Conservation (phyloP, 2,113 vertebrate genomes). For the Malaclemys terrapin region DNA sequence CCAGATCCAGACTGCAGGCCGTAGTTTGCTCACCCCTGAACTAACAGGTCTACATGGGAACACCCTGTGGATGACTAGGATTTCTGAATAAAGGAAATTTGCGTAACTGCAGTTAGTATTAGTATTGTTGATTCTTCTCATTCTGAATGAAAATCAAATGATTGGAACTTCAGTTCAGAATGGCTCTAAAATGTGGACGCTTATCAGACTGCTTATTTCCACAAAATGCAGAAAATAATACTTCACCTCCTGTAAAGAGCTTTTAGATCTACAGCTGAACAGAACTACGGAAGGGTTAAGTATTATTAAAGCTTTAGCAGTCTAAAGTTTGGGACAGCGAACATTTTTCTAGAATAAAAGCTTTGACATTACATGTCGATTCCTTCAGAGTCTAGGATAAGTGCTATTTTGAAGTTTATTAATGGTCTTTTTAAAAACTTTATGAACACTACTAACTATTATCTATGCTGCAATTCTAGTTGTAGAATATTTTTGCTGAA, state of each 20-base stretch:
- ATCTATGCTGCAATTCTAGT: not conserved
- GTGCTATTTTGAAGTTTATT: not conserved
- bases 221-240: not conserved
- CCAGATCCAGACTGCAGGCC: too few relatives aligned
- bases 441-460: not conserved
- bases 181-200: not conserved
- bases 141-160: not conserved
- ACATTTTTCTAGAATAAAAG: not conserved
- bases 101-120: too few relatives aligned
- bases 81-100: too few relatives aligned
- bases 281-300: not conserved
- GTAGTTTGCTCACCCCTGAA: too few relatives aligned
- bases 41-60: too few relatives aligned
- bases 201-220: not conserved
- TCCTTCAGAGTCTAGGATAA: not conserved
- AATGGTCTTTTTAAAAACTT: accelerated
- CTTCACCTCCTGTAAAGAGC: not conserved
- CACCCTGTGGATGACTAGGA: too few relatives aligned
- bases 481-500: not conserved
- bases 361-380: not conserved
- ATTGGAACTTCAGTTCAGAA: not conserved
- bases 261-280: not conserved
- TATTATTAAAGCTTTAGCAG: not conserved
- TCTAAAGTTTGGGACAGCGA: not conserved
- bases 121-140: not conserved